A percentile compares a stretch with the other conserved stretches of the same genome.
Conservation (phyloP, 2,113 vertebrate species). For the Phodopus roborovskii region DNA sequence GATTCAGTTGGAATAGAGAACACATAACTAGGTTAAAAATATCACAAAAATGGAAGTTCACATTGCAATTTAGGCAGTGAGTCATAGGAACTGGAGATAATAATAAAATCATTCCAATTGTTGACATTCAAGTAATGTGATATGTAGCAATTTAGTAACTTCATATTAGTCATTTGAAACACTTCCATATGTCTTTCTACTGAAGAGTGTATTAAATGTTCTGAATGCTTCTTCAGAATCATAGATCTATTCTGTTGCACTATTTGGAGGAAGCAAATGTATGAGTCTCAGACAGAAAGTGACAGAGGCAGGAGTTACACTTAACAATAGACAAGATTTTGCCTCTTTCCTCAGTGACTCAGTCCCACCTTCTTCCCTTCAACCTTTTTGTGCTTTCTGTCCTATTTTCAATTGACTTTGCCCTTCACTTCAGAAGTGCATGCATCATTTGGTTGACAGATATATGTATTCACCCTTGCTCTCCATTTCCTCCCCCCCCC, state of each 20-base stretch:
- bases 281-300: too few species aligned
- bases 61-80: constrained; percentile 16
- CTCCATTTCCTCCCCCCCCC: constrained; percentile 26
- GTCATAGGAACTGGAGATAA: not conserved
- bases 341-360: not conserved
- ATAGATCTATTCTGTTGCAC: accelerated
- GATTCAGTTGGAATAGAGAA: not conserved
- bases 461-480: not conserved
- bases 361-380: too few species aligned
- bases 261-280: not conserved
- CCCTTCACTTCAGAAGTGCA: not conserved
- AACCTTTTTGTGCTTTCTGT: not conserved
- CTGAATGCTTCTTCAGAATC: not conserved
- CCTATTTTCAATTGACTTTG: not conserved
- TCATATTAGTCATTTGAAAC: not conserved
- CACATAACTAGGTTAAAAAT: not conserved
- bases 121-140: not conserved
- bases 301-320: too few species aligned
- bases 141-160: not conserved
- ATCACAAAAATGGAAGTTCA: constrained; percentile 5
- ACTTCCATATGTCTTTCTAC: constrained; percentile 27
- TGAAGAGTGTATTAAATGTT: constrained; percentile 5
- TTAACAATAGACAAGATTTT: not conserved
- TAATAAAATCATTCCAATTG: constrained; percentile 50
- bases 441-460: not conserved